phyloP scores from a whole-genome alignment of 2,113 vertebrate species.

The Spermophilus dauricus region DNA sequence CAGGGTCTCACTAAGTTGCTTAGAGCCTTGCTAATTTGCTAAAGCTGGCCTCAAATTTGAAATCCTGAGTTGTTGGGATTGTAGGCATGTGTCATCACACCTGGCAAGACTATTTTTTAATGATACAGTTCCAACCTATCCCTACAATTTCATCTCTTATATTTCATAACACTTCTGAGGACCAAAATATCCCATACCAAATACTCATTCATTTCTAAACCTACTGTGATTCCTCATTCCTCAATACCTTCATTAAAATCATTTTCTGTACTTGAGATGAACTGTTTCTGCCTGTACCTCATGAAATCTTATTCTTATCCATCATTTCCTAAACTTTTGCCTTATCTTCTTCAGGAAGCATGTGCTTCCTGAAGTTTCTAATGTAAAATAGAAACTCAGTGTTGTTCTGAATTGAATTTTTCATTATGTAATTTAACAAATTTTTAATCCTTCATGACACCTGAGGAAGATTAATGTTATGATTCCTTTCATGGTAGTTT shows the following conservation, averaged over 20 bases:
- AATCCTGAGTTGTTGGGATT: too few relatives aligned
- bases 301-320: neutral
- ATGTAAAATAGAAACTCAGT: neutral
- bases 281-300: neutral
- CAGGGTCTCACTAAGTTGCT: too few relatives aligned
- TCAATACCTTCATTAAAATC: neutral
- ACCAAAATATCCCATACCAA: neutral
- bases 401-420: neutral
- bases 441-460: slow-evolving; percentile 1
- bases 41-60: too few relatives aligned
- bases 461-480: neutral
- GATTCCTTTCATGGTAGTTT: slow-evolving; percentile 24
- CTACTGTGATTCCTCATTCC: neutral
- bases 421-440: neutral
- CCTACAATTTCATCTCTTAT: neutral
- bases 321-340: neutral
- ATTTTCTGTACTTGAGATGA: neutral
- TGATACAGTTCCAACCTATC: neutral
- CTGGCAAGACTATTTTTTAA: neutral
- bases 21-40: too few relatives aligned
- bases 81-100: too few relatives aligned
- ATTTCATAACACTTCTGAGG: slow-evolving; percentile 1
- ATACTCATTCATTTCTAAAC: neutral
- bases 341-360: neutral
- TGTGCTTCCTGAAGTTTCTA: neutral